A percentile compares a stretch with the other conserved stretches of the same genome.
phyloP scores from a whole-genome alignment of 2,797 vertebrate species.

The Mareca penelope region DNA sequence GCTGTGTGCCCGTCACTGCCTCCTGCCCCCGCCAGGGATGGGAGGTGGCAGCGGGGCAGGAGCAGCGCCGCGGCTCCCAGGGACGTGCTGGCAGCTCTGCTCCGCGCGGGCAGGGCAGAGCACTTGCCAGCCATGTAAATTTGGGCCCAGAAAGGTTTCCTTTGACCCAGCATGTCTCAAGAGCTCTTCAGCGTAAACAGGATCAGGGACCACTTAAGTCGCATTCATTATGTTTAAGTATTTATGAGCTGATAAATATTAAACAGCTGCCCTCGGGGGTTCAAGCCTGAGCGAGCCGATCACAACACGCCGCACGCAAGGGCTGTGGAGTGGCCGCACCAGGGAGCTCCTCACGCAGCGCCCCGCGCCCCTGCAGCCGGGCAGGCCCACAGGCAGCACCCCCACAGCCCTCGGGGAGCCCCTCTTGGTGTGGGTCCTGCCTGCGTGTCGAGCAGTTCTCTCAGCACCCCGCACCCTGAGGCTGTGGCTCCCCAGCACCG shows the following conservation, averaged over 20 bases:
- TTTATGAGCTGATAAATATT: conserved; percentile 55
- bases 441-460: no score
- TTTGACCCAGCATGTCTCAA: rapidly evolving
- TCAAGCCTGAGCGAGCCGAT: background rate
- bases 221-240: conserved; percentile 2
- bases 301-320: rapidly evolving
- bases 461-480: no score
- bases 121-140: rapidly evolving
- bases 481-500: background rate
- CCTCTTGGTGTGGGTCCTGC: background rate
- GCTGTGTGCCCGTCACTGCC: background rate
- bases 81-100: background rate
- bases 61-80: rapidly evolving
- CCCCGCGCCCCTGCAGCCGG: background rate
- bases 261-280: background rate
- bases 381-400: background rate
- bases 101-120: rapidly evolving
- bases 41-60: background rate
- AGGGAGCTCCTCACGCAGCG: rapidly evolving
- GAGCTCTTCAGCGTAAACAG: background rate
- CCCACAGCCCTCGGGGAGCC: background rate
- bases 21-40: rapidly evolving
- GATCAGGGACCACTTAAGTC: background rate
- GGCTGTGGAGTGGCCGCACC: rapidly evolving
- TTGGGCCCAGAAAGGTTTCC: background rate